A percentile compares a stretch with the other conserved stretches of the same genome.
phyloP scores from a whole-genome alignment of 2,797 vertebrate species.

The Masticophis lateralis region DNA sequence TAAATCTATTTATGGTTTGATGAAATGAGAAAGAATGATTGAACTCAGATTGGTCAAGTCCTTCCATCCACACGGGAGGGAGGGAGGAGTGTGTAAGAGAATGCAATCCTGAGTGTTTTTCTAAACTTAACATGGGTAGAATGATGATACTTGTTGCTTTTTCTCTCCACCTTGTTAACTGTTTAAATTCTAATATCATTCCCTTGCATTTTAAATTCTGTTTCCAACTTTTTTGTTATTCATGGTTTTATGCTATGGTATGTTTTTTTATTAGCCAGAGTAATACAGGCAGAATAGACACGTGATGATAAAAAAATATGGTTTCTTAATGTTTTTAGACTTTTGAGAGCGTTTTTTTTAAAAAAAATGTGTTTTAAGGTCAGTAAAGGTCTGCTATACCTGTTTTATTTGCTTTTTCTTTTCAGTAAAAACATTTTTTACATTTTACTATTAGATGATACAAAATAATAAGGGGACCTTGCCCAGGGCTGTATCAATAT shows the following conservation, averaged over 20 bases:
- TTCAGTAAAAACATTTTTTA: background rate
- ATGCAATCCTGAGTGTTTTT: background rate
- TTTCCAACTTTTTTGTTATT: background rate
- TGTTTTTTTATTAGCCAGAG: background rate
- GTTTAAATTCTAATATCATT: background rate
- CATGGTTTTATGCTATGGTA: background rate
- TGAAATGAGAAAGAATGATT: background rate
- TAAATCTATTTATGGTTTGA: background rate
- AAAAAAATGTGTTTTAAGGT: background rate
- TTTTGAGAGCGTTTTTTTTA: background rate
- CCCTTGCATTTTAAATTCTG: background rate
- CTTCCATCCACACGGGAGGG: background rate
- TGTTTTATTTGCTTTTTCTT: background rate
- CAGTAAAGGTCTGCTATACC: background rate
- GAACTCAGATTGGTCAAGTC: background rate
- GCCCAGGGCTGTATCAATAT: background rate
- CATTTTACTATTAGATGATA: background rate
- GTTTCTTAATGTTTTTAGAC: background rate
- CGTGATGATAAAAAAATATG: background rate
- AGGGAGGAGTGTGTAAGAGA: background rate
- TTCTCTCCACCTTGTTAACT: background rate
- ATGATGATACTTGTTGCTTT: background rate
- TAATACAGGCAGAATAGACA: background rate
- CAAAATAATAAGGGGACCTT: background rate
- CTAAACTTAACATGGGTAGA: background rate